Evolutionary conservation across 2,888 invertebrate genomes (phyloP).

Genomic region (Idaea biselata): DNA sequence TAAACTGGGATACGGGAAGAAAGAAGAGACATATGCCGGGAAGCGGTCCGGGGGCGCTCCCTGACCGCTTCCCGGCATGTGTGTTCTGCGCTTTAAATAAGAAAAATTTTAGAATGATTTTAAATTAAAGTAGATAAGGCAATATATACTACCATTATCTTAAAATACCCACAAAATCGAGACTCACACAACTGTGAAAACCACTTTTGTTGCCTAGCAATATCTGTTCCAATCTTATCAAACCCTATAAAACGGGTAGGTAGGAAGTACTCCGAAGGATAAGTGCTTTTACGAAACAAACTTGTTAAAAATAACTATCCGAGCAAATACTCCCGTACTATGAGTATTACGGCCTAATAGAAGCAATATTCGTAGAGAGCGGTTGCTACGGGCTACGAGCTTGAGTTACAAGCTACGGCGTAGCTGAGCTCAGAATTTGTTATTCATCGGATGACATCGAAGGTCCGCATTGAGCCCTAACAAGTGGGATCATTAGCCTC

Average conservation of each 20-base stretch:
- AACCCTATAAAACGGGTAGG: neutral
- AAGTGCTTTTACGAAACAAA: neutral
- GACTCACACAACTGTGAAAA: no score
- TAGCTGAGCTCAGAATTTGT: slow-evolving; percentile 71
- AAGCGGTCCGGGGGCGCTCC: no score
- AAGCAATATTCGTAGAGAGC: slow-evolving; percentile 37
- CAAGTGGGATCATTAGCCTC: slow-evolving; percentile 78
- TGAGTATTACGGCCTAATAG: neutral
- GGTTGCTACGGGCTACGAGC: slow-evolving; percentile 28
- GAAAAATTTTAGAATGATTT: no score
- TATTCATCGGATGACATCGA: slow-evolving; percentile 74
- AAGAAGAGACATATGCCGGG: no score
- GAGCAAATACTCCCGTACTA: neutral
- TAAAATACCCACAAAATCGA: no score
- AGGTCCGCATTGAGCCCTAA: slow-evolving; percentile 76
- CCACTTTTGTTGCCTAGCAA: no score
- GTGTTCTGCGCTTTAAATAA: no score
- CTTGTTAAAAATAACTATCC: slow-evolving; percentile 1
- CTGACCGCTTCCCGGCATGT: no score
- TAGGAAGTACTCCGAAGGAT: neutral
- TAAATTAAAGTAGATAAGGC: no score
- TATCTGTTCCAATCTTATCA: neutral
- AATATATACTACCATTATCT: no score
- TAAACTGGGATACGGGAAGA: no score
- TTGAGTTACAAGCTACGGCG: slow-evolving; percentile 45